phyloP scores from a whole-genome alignment of 1,140 invertebrate species.

The Cydia strobilella region DNA sequence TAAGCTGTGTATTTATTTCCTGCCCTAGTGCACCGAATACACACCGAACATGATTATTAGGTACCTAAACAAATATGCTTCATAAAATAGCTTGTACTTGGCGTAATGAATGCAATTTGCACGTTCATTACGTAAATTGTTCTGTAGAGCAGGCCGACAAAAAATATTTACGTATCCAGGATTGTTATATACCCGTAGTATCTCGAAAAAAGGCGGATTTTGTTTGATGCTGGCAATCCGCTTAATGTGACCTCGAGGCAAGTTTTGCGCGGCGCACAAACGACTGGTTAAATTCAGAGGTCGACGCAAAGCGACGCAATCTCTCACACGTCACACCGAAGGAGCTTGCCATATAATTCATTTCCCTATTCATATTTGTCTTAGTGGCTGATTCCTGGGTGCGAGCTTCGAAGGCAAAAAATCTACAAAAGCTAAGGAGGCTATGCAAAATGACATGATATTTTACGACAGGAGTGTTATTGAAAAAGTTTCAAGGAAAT shows the following conservation, averaged over 20 bases:
- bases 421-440: conserved; percentile 44
- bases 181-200: conserved; percentile 48
- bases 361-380: conserved; percentile 78
- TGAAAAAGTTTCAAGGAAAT: conserved; percentile 65
- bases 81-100: conserved; percentile 14
- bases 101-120: conserved; percentile 25
- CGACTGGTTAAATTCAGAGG: conserved; percentile 77
- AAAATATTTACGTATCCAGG: conserved; percentile 31
- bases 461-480: conserved; percentile 60
- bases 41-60: neutral
- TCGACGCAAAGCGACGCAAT: conserved; percentile 76
- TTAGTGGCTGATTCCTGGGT: conserved; percentile 63
- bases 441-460: conserved; percentile 59
- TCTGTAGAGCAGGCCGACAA: conserved; percentile 13
- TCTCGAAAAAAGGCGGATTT: conserved; percentile 70
- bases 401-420: conserved; percentile 45
- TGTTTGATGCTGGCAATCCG: conserved; percentile 77
- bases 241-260: conserved; percentile 77
- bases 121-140: conserved; percentile 25
- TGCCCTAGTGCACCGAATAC: neutral
- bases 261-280: conserved; percentile 72
- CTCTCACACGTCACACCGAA: conserved; percentile 74
- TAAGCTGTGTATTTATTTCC: conserved; percentile 13
- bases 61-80: conserved; percentile 25
- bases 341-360: conserved; percentile 76